Base-by-base conservation (phyloP, 2,113 vertebrate species). In the Lophochroa leadbeateri region DNA sequence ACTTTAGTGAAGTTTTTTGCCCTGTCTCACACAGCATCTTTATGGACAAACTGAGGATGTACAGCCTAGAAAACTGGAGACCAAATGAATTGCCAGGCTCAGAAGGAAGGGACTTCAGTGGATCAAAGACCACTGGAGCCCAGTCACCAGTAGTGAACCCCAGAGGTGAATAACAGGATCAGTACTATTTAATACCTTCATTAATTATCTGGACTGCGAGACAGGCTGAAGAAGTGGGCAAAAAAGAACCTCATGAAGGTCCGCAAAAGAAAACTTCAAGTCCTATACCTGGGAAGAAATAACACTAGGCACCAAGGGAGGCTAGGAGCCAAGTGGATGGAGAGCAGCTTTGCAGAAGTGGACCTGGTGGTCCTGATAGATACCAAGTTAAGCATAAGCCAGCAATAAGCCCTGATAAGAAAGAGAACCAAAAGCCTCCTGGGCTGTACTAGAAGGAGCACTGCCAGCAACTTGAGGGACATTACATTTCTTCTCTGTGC, bases 381-480 rank as follows among this genome's bases (percentile, higher is more conserved):
- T 39, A 17, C 17, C 17, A 14, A 64, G 19, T 41, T 29, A 80
- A 46, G 16, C 10, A 21, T 21, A 7, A 72, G 16, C 4, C 28
- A 85, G 12, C 7, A 29, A 58, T 25, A 18, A 58, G 10, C 13
- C 29, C 8, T 33, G 11, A 47, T 43, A 21, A 15, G 25, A 49
- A 87, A 44, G 23, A 23, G 68, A 82, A 7, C 8, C 41, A 63
- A 37, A 41, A 49, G 6, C 12, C 41, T 63, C 21, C 41, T 24
- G 21, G 35, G 2, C 17, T 29, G 7, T n/a, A 44, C 20, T 23
- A 33, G 29, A 46, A 74, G 11, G 3, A 53, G 2, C 1, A 0
- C 10, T 69, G 27, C 31, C 10, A 53, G 46, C 20, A 82, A 25
- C 17, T 29, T 29, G 33, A 21, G 7, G 16, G 13, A 63, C 8